Conservation (phyloP, 2,797 vertebrate genomes). For the Chromobotia macracanthus region DNA sequence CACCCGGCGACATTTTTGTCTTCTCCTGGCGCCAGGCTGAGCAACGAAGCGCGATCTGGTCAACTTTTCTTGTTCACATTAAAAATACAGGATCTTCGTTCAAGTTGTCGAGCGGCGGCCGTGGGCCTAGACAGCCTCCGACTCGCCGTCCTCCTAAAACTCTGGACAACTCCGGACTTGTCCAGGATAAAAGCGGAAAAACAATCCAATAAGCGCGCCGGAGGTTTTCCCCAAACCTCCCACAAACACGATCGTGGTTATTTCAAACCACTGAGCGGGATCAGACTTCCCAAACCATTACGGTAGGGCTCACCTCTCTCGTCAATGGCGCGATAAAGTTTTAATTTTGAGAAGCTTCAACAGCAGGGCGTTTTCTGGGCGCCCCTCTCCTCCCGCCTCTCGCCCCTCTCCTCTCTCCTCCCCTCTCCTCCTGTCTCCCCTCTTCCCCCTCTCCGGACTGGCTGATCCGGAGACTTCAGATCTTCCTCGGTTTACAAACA, state of each 20-base stretch:
- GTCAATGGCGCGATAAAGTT: constrained; percentile 74
- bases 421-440: constrained; percentile 20
- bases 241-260: constrained; percentile 25
- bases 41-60: constrained; percentile 28
- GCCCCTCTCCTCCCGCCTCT: constrained; percentile 63
- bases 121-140: constrained; percentile 72
- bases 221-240: constrained; percentile 50
- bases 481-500: constrained; percentile 46
- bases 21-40: constrained; percentile 30
- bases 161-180: constrained; percentile 52
- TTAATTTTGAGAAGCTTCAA: constrained; percentile 69
- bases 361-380: constrained; percentile 79
- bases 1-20: constrained; percentile 75
- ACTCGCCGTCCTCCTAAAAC: constrained; percentile 69
- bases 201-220: constrained; percentile 58
- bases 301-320: constrained; percentile 41
- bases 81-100: constrained; percentile 52
- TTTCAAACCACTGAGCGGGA: constrained; percentile 12
- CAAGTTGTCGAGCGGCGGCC: constrained; percentile 72
- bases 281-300: constrained; percentile 57
- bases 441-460: constrained; percentile 38
- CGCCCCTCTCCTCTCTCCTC: constrained; percentile 40
- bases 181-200: constrained; percentile 67
- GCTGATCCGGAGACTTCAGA: constrained; percentile 46
- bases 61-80: constrained; percentile 66